These are phyloP conservation scores for Pangasius sanitwongsei DNA, from an alignment of 2,797 vertebrate species.

Conservation along the genomic window DNA sequence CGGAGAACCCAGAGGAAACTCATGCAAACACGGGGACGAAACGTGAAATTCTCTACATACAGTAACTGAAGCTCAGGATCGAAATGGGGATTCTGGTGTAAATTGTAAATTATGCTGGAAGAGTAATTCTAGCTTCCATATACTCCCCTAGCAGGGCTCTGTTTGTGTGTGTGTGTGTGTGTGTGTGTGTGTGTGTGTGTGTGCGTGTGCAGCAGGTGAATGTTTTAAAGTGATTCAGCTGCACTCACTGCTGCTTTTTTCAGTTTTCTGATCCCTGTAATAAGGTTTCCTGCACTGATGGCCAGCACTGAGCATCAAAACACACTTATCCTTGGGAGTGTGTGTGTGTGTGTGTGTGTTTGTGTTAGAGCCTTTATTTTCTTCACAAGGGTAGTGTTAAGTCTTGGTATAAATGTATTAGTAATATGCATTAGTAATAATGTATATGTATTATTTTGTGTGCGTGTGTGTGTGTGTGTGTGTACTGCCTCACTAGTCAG, in stretches of 20 bases:
- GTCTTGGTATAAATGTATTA: background rate
- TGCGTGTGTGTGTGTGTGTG: background rate
- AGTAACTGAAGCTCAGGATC: background rate
- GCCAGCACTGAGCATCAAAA: background rate
- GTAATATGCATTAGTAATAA: background rate
- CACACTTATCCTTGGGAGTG: background rate
- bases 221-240: constrained; percentile 4
- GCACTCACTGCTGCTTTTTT: background rate
- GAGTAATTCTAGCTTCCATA: background rate
- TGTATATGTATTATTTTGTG: background rate
- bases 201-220: background rate
- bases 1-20: background rate
- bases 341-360: background rate
- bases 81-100: background rate
- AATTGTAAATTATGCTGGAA: background rate
- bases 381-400: background rate
- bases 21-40: background rate
- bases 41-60: too few species aligned
- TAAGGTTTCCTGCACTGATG: background rate
- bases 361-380: background rate
- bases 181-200: background rate
- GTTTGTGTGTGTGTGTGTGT: background rate
- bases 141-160: background rate
- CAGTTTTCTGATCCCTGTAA: background rate
- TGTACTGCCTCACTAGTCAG: background rate